Evolutionary conservation across 92 coral and sea anemone species (phyloP).

Genomic region (Zoanthus solanderi): DNA sequence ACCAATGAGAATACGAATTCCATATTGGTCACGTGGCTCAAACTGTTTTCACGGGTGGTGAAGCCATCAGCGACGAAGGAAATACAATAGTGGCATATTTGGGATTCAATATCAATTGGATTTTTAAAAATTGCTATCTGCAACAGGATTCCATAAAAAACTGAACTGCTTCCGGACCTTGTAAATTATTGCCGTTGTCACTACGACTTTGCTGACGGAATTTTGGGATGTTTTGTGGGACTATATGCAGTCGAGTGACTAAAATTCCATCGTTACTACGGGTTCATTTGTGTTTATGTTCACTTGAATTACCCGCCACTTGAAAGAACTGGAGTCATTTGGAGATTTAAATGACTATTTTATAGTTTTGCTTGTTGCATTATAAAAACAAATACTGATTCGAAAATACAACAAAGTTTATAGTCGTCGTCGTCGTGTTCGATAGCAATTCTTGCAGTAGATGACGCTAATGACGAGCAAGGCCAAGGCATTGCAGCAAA

Average conservation of each 20-base stretch:
- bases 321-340: conserved; percentile 20
- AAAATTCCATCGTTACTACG: conserved; percentile 93
- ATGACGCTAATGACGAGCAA: neutral
- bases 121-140: neutral
- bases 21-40: conserved; percentile 88
- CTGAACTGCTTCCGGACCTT: neutral
- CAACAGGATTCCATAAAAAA: neutral
- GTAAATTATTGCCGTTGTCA: neutral
- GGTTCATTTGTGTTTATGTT: conserved; percentile 32
- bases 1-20: conserved; percentile 75
- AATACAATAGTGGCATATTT: neutral
- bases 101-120: neutral
- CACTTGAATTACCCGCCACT: conserved; percentile 59
- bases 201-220: neutral
- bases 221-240: conserved; percentile 27
- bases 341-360: conserved; percentile 17
- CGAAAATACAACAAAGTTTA: neutral
- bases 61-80: neutral
- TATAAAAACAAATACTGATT: neutral
- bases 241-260: conserved; percentile 21
- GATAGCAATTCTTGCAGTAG: neutral
- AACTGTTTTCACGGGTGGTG: conserved; percentile 28
- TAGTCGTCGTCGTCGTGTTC: neutral
- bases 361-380: neutral
- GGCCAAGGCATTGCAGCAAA: neutral